Evolutionary conservation across 2,888 invertebrate genomes (phyloP), one percentile per base, ranked within the genome.

Genomic region (Synergus laeviventris): DNA sequence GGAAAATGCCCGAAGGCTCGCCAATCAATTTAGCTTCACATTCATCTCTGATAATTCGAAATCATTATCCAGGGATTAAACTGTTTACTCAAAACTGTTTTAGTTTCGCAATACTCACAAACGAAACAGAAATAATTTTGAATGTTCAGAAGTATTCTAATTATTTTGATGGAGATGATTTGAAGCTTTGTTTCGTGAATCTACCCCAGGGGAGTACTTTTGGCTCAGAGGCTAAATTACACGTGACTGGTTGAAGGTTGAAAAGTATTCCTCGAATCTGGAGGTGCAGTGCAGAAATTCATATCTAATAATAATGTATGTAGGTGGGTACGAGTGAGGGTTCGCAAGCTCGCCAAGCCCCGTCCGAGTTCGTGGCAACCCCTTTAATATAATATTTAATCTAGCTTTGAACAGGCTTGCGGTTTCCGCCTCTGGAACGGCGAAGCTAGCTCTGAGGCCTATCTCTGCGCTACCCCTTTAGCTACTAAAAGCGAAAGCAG

Each of bases 341-440:
- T 49, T 66, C 4, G 70, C 64, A 74, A 64, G 78, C 73, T 70
- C 74, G 79, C 64, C 61, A 74, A 76, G 84, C 85, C 82, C 82
- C 84, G 86, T 84, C 85, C 85, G 84, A 84, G 86, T 86, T 84
- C 85, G 87, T 87, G 86, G 89, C 89, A 89, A 89, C 89, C 90
- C 90, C 91, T 91, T 89, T 91, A 91, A 90, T 91, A 90, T 91
- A 91, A 91, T 91, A 91, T 91, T 91, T 90, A 90, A 91, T 91
- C 91, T 91, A 90, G 90, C 90, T 91, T 91, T 91, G 90, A 90
- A 90, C 90, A 89, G 91, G 88, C 90, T 90, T 90, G 91, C 86
- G 91, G 91, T 90, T 91, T 88, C 87, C 86, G 88, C 89, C 86
- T 88, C 89, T 88, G 87, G 85, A 86, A 86, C 86, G 82, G 82